Base-by-base conservation (phyloP, 2,888 invertebrate genomes). In the Drosophila rellima region DNA sequence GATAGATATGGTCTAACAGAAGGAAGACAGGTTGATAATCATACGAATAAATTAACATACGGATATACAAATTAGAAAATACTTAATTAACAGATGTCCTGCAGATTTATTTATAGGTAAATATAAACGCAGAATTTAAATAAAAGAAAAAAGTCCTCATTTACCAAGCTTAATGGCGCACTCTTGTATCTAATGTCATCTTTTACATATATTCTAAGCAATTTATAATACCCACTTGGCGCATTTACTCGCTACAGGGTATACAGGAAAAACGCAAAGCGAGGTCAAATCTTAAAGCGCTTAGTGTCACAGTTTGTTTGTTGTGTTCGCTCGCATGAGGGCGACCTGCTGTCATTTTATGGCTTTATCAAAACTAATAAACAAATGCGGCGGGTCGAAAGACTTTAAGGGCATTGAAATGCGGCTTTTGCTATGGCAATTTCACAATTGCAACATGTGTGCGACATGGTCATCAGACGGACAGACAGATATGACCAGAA, bases 331-430 rank as follows among this genome's bases (percentile, higher is more conserved):
- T 50, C 15, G 23, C 54, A 35, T 8, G 23, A 10, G 44, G 57
- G 40, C 40, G 45, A 45, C 31, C 57, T 26, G 52, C 67, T 63
- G 78, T 63, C 70, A 42, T 70, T 78, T 70, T 51, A 85, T 77
- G 80, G 85, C 83, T 88, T 82, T 79, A 85, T 85, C 78, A 80
- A 74, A 82, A 85, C 77, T 78, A 70, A 84, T 84, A 81, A 81
- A 84, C 65, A 56, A 80, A 63, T 65, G 74, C 48, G 62, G 20
- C 52, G 44, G 54, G 44, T 51, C 26, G 11, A 20, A 20, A 18
- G n/a, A 54, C 40, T 45, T 42, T 33, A 48, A 35, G 48, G 40
- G 47, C 20, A 15, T 23, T 20, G 23, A 13, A 11, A 20, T n/a
- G 13, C 10, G 23, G 2, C 31, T 2, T 29, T 13, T 17, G 39